Conservation (phyloP, 2,888 invertebrate genomes). For the Rhogogaster chlorosoma region DNA sequence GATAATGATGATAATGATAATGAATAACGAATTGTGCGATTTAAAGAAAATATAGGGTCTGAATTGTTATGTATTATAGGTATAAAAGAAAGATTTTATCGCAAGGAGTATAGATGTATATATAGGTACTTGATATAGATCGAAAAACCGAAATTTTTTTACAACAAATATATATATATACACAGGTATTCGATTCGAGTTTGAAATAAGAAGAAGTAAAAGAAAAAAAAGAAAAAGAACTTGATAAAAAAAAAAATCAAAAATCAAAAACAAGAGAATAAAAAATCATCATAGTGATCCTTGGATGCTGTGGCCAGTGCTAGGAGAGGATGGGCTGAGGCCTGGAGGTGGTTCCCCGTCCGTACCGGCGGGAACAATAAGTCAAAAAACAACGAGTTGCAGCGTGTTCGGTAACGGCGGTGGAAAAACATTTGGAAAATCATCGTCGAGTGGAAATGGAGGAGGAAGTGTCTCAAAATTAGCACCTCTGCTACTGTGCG, state of each 20-base stretch:
- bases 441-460: not conserved
- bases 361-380: conserved; percentile 43
- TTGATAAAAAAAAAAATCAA: conserved; percentile 40
- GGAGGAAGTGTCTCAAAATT: conserved; percentile 62
- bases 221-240: conserved; percentile 48
- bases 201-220: not conserved
- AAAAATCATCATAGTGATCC: conserved; percentile 57
- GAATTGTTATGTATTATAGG: too few species aligned
- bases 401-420: not conserved
- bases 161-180: too few species aligned
- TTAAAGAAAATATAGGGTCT: not conserved
- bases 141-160: too few species aligned
- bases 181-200: not conserved
- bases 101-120: too few species aligned
- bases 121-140: too few species aligned
- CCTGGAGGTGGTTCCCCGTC: conserved; percentile 68
- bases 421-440: not conserved
- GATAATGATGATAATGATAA: not conserved
- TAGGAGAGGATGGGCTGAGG: conserved; percentile 76
- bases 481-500: conserved; percentile 74
- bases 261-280: conserved; percentile 27
- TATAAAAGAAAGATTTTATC: conserved; percentile 13
- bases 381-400: not conserved
- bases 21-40: not conserved
- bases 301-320: conserved; percentile 77